phyloP scores from a whole-genome alignment of 2,888 invertebrate species.

The Gasteruption jaculator region DNA sequence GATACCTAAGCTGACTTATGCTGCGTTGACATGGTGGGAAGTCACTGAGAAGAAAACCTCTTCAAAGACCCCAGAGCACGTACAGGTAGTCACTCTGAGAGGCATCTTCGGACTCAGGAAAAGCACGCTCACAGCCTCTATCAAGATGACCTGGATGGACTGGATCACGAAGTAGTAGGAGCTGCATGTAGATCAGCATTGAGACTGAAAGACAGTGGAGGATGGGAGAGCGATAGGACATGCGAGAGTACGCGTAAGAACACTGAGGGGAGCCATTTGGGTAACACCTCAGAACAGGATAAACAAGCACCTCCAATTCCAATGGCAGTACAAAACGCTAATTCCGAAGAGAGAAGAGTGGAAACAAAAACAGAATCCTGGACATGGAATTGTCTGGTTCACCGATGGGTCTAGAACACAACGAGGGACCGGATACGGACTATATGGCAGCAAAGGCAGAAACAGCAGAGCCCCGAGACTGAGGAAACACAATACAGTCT shows the following conservation, averaged over 20 bases:
- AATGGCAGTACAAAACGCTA: too few relatives aligned
- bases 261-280: background rate
- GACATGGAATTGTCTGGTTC: background rate
- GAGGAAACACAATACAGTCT: too few relatives aligned
- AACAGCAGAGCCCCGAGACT: too few relatives aligned
- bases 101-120: conserved; percentile 2
- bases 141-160: background rate
- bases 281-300: too few relatives aligned
- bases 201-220: conserved; percentile 4
- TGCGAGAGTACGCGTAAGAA: background rate
- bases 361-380: too few relatives aligned
- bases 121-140: conserved; percentile 9
- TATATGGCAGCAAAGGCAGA: too few relatives aligned
- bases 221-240: background rate
- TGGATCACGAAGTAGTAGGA: conserved; percentile 8
- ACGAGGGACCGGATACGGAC: background rate
- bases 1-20: too few relatives aligned
- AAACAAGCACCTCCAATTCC: too few relatives aligned
- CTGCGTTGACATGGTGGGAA: too few relatives aligned
- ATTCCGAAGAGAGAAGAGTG: too few relatives aligned
- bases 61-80: background rate
- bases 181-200: conserved; percentile 1
- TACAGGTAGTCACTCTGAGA: conserved; percentile 11
- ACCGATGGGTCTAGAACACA: background rate
- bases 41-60: conserved; percentile 7